phyloP scores from a whole-genome alignment of 1,140 invertebrate species.

The Trichonephila clavata region DNA sequence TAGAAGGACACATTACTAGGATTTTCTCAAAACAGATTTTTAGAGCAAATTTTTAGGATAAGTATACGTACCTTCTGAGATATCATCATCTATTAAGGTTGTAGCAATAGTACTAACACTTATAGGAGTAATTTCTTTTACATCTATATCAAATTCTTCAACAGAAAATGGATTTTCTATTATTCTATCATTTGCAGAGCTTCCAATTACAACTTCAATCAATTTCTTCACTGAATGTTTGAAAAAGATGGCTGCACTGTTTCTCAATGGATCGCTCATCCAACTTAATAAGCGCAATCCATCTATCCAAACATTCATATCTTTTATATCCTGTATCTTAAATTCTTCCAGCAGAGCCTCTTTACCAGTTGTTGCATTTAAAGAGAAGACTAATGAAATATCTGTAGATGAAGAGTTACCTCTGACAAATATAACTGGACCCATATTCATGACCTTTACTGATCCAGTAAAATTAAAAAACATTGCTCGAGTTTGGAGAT shows the following conservation, averaged over 20 bases:
- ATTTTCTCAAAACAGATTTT: too few relatives aligned
- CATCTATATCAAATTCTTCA: slow-evolving; percentile 31
- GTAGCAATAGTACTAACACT: neutral
- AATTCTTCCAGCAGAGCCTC: neutral
- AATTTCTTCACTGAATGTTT: slow-evolving; percentile 2
- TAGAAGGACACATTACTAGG: too few relatives aligned
- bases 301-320: neutral
- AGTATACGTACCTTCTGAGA: too few relatives aligned
- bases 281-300: neutral
- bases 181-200: neutral
- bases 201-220: neutral
- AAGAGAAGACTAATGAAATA: neutral
- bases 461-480: slow-evolving; percentile 40
- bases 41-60: too few relatives aligned
- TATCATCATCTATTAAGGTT: neutral
- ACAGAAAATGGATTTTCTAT: slow-evolving; percentile 11
- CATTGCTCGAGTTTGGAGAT: neutral
- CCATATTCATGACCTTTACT: slow-evolving; percentile 25
- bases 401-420: neutral
- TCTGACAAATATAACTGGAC: neutral
- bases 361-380: slow-evolving; percentile 10
- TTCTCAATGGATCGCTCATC: slow-evolving; percentile 23
- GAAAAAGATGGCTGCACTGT: neutral
- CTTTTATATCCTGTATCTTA: neutral
- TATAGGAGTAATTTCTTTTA: neutral